Conservation (phyloP, 2,113 vertebrate genomes). For the Phaetusa simplex region DNA sequence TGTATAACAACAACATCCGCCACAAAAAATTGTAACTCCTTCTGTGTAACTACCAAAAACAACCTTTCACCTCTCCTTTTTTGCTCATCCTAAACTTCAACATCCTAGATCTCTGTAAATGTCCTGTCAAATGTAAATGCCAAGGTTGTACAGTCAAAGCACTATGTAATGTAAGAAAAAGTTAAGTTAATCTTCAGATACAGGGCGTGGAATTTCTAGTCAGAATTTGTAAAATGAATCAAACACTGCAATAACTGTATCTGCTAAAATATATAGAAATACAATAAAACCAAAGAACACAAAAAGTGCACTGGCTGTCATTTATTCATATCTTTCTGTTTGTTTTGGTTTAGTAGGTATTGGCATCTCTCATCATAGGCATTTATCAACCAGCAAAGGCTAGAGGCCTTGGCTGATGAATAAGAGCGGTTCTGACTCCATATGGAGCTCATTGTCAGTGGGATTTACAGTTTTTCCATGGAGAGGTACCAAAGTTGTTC, state of each 20-base stretch:
- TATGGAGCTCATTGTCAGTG: accelerated
- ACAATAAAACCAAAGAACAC: background rate
- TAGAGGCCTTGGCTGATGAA: background rate
- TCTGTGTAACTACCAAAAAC: background rate
- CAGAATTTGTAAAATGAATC: background rate
- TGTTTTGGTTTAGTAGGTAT: background rate
- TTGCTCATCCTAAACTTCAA: background rate
- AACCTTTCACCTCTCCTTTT: background rate
- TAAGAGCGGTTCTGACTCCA: background rate
- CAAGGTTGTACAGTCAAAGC: background rate
- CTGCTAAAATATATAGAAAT: background rate
- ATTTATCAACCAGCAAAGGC: background rate
- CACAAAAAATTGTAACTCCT: background rate
- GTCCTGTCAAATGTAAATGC: background rate
- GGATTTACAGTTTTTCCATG: background rate
- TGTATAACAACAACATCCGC: background rate
- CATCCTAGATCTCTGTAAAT: background rate
- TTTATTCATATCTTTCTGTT: background rate
- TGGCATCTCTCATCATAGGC: background rate
- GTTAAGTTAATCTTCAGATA: background rate
- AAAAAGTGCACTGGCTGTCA: background rate
- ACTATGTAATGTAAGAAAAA: background rate
- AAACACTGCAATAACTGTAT: background rate
- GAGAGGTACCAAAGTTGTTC: background rate
- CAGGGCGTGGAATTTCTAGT: background rate